A percentile compares a stretch with the other conserved stretches of the same genome.
Evolutionary conservation across 2,113 vertebrate genomes (phyloP).

Genomic region (Carassius gibelio): DNA sequence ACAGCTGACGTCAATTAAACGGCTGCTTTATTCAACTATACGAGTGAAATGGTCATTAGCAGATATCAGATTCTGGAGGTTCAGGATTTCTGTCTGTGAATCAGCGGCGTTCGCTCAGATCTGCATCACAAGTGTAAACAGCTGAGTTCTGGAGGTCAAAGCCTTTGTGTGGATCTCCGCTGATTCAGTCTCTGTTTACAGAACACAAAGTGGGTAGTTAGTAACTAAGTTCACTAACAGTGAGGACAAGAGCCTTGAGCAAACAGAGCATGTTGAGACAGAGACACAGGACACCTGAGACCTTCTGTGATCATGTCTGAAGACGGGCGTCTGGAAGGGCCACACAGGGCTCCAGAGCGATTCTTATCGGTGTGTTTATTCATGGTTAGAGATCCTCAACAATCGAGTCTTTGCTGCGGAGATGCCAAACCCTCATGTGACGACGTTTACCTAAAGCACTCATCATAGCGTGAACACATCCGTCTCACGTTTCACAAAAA

Average conservation of each 20-base stretch:
- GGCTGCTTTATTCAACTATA: background rate
- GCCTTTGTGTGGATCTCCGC: background rate
- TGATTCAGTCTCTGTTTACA: background rate
- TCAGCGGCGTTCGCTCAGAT: background rate
- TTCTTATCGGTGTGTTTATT: conserved; percentile 59
- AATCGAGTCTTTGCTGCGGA: conserved; percentile 1
- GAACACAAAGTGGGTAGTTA: background rate
- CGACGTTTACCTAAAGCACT: background rate
- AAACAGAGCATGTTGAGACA: conserved; percentile 19
- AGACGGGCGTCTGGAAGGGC: conserved; percentile 3
- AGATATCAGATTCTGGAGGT: background rate
- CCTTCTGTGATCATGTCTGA: background rate
- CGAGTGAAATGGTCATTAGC: background rate
- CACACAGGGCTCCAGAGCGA: conserved; percentile 54
- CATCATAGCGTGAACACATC: background rate
- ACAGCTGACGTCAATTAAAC: background rate
- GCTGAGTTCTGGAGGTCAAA: background rate
- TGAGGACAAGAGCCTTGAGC: background rate
- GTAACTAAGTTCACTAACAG: background rate
- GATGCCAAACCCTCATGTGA: background rate
- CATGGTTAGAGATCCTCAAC: conserved; percentile 41
- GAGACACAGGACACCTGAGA: background rate
- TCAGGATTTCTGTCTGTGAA: background rate
- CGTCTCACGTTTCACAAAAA: background rate
- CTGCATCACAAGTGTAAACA: background rate